These are phyloP conservation scores for Gnathonemus longibarbis DNA, from an alignment of 2,113 vertebrate species.

Conservation along the genomic window DNA sequence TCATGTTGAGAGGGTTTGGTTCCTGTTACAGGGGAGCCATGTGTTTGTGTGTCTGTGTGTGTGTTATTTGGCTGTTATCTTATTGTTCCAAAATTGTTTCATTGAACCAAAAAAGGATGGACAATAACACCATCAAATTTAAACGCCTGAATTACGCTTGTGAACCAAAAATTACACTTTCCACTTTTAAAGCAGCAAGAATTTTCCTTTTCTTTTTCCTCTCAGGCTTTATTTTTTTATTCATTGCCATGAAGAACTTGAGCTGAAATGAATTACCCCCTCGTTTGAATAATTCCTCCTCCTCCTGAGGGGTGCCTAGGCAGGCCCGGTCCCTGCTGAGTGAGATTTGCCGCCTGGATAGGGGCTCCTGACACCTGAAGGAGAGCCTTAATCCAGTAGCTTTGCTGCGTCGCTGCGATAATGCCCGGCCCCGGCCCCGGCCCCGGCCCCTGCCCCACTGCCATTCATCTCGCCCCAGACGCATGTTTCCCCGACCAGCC, in stretches of 20 bases:
- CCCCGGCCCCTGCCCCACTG: conserved; percentile 25
- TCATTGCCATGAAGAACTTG: background rate
- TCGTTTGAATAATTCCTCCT: conserved; percentile 14
- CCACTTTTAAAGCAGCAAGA: background rate
- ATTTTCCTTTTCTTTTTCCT: background rate
- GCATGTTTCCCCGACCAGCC: conserved; percentile 24
- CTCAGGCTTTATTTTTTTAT: background rate
- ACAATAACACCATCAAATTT: background rate
- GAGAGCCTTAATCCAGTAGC: conserved; percentile 33
- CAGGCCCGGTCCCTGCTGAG: conserved; percentile 21
- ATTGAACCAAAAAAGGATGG: background rate
- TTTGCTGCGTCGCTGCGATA: conserved; percentile 30
- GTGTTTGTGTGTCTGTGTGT: background rate
- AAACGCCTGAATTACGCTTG: background rate
- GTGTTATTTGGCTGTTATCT: no score
- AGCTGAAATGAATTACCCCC: background rate
- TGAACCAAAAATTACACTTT: background rate
- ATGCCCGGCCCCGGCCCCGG: conserved; percentile 28
- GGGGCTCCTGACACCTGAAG: conserved; percentile 35
- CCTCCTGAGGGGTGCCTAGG: conserved; percentile 26
- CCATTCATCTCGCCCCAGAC: conserved; percentile 26
- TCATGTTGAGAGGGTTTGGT: background rate
- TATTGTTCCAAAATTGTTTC: background rate
- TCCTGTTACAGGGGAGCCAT: background rate
- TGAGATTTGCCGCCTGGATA: conserved; percentile 25